A percentile compares a stretch with the other conserved stretches of the same genome.
phyloP scores from a whole-genome alignment of 1,140 invertebrate species.

The Carcinoscorpius rotundicauda region DNA sequence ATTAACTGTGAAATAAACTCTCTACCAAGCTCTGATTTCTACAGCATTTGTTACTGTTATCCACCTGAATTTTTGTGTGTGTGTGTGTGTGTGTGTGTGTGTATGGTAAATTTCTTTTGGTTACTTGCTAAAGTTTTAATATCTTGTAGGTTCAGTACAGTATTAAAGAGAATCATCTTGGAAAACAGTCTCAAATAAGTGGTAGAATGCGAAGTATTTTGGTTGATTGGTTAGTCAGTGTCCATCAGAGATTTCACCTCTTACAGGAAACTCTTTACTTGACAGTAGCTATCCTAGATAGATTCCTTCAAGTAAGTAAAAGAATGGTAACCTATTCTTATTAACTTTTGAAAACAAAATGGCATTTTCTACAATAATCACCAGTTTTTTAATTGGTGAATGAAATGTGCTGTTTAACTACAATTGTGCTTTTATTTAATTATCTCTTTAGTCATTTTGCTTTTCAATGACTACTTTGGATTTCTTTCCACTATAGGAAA shows the following conservation, averaged over 20 bases:
- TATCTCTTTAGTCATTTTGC: neutral
- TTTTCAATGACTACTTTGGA: neutral
- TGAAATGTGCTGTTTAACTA: neutral
- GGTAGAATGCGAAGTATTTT: conserved; percentile 75
- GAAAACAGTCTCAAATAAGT: conserved; percentile 43
- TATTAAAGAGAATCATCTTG: conserved; percentile 17
- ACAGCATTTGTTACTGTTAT: neutral
- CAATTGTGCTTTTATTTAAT: neutral
- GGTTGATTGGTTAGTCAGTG: conserved; percentile 89
- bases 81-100: too few species aligned
- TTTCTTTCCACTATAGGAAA: conserved; percentile 31
- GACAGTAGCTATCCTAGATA: conserved; percentile 75
- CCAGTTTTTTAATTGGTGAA: conserved; percentile 3
- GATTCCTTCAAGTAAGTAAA: conserved; percentile 66
- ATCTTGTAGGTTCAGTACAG: conserved; percentile 13
- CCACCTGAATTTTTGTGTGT: neutral
- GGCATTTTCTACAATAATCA: too few species aligned
- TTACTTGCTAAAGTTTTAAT: neutral
- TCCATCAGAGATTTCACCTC: conserved; percentile 75
- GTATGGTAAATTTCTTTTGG: too few species aligned
- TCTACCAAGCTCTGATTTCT: neutral
- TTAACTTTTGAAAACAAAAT: neutral
- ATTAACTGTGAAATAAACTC: neutral
- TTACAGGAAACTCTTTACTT: conserved; percentile 84
- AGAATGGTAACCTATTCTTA: conserved; percentile 5